Percentiles rank a stretch among this genome's conserved stretches.
Conservation (phyloP, 2,888 invertebrate genomes). For the Nomada fucata region DNA sequence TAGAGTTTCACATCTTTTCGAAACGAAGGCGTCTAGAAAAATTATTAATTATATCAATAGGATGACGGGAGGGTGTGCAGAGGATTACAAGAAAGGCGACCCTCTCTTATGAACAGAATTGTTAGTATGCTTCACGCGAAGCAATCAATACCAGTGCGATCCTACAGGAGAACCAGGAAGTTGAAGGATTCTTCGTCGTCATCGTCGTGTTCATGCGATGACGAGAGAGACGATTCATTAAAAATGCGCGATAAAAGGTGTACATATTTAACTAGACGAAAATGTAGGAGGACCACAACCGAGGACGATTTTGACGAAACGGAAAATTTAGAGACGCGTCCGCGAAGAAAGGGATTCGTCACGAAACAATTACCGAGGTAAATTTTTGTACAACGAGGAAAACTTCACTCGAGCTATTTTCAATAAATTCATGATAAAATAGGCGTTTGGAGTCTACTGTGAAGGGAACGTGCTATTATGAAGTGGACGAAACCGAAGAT, state of each 20-base stretch:
- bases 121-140: slow-evolving; percentile 63
- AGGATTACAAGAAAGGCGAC: slow-evolving; percentile 48
- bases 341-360: slow-evolving; percentile 56
- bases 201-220: slow-evolving; percentile 55
- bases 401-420: neutral
- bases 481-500: slow-evolving; percentile 73
- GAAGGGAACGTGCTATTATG: slow-evolving; percentile 71
- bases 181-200: slow-evolving; percentile 53
- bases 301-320: slow-evolving; percentile 54
- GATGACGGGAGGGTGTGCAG: slow-evolving; percentile 11
- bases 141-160: slow-evolving; percentile 33
- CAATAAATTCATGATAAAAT: neutral
- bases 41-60: slow-evolving; percentile 15
- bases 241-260: slow-evolving; percentile 7
- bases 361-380: slow-evolving; percentile 68
- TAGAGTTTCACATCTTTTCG: neutral
- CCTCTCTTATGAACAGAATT: slow-evolving; percentile 70
- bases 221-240: slow-evolving; percentile 40
- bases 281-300: neutral
- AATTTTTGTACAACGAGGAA: too few species aligned
- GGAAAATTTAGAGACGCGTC: slow-evolving; percentile 33
- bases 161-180: slow-evolving; percentile 43
- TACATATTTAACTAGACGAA: neutral
- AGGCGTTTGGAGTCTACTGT: slow-evolving; percentile 62
- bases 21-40: too few species aligned